A percentile compares a stretch with the other conserved stretches of the same genome.
Evolutionary conservation across 2,113 vertebrate species (phyloP).

Genomic region (Donacobius atricapilla): DNA sequence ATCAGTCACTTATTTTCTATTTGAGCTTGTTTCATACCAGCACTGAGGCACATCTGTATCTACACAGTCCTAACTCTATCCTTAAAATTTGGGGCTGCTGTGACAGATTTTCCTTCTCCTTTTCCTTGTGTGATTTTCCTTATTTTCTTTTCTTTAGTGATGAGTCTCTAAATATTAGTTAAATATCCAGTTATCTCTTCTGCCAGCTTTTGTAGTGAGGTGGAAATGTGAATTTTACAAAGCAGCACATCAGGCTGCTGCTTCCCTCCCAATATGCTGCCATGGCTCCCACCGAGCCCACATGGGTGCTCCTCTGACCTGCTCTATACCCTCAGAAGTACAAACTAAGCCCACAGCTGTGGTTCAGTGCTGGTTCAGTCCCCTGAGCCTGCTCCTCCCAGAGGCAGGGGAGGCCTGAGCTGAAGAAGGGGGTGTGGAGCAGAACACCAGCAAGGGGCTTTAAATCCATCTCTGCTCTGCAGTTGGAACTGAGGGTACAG

Average conservation of each 20-base stretch:
- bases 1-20: background rate
- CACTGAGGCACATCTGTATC: background rate
- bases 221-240: background rate
- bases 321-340: background rate
- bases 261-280: background rate
- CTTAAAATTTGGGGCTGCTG: background rate
- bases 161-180: background rate
- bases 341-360: background rate
- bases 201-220: background rate
- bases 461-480: background rate
- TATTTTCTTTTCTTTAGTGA: background rate
- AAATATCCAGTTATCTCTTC: background rate
- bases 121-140: background rate
- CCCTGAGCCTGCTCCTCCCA: background rate
- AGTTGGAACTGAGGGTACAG: background rate
- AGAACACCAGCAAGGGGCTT: background rate
- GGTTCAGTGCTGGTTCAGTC: background rate
- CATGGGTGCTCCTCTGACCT: background rate
- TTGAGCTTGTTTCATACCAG: background rate
- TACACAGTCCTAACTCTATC: background rate
- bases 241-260: background rate
- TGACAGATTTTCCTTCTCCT: background rate
- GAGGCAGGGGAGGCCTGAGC: background rate
- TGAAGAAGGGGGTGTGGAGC: background rate
- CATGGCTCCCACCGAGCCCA: background rate